Evolutionary conservation across 1,140 invertebrate species (phyloP).

Genomic region (Drosophila pandora): DNA sequence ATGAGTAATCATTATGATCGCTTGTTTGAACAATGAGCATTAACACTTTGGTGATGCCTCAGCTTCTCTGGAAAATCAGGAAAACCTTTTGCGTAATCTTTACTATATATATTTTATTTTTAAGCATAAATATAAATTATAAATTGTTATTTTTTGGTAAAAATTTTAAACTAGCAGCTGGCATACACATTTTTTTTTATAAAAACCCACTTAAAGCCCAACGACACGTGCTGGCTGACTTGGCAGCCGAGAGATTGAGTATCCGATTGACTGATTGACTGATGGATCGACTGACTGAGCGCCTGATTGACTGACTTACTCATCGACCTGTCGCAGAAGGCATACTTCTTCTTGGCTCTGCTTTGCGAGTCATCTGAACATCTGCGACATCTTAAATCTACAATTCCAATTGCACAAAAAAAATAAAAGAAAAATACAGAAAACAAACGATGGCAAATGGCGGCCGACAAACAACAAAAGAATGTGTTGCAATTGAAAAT

Average conservation of each 20-base stretch:
- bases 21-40: constrained; percentile 54
- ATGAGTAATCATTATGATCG: constrained; percentile 64
- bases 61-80: constrained; percentile 7
- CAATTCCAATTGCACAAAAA: constrained; percentile 64
- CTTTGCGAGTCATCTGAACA: constrained; percentile 53
- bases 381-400: constrained; percentile 70
- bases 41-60: constrained; percentile 45
- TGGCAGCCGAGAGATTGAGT: constrained; percentile 18
- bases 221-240: constrained; percentile 41
- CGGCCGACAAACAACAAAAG: constrained; percentile 69
- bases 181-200: too few relatives aligned
- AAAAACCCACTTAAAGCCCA: background rate
- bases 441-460: constrained; percentile 51
- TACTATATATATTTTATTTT: background rate
- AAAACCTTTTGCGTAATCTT: constrained; percentile 33
- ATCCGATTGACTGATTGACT: constrained; percentile 42
- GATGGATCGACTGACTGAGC: constrained; percentile 33
- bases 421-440: constrained; percentile 21
- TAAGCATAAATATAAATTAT: background rate
- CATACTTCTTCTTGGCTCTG: constrained; percentile 6
- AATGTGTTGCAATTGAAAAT: constrained; percentile 79
- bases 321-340: constrained; percentile 23
- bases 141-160: background rate
- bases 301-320: constrained; percentile 47
- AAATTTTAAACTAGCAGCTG: constrained; percentile 1